Evolutionary conservation across 2,888 invertebrate species (phyloP).

Genomic region (Tromatobia lineatoria): DNA sequence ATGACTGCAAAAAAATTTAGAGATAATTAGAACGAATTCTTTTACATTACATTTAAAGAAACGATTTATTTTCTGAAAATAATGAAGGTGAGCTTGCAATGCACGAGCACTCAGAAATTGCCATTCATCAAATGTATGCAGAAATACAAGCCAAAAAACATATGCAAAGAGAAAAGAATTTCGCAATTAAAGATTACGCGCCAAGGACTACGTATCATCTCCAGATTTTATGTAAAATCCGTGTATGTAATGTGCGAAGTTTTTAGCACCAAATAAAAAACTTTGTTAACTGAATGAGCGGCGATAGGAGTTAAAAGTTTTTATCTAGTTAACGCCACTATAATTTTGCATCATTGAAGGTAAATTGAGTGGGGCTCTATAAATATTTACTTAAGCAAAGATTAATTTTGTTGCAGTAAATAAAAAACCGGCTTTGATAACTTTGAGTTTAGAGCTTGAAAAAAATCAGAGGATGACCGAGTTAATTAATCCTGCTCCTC

Average conservation of each 20-base stretch:
- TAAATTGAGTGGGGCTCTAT: background rate
- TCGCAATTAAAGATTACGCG: no score
- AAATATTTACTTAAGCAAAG: background rate
- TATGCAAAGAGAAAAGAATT: no score
- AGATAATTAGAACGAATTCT: no score
- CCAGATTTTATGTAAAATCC: background rate
- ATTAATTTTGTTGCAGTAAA: background rate
- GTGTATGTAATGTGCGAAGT: background rate
- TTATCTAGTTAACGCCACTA: background rate
- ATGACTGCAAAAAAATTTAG: no score
- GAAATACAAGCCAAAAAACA: no score
- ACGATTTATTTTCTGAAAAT: no score
- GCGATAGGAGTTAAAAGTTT: background rate
- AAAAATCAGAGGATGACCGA: background rate
- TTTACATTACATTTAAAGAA: no score
- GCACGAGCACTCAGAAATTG: no score
- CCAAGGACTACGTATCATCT: no score
- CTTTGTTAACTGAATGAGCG: background rate
- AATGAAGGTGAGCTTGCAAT: no score
- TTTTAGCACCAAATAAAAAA: background rate
- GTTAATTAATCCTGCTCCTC: slow-evolving; percentile 4
- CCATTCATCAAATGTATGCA: no score
- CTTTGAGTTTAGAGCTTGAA: background rate
- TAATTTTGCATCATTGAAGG: background rate
- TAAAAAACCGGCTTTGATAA: background rate